These are phyloP conservation scores for Ptilonorhynchus violaceus DNA, from an alignment of 2,113 vertebrate genomes.

Conservation along the genomic window DNA sequence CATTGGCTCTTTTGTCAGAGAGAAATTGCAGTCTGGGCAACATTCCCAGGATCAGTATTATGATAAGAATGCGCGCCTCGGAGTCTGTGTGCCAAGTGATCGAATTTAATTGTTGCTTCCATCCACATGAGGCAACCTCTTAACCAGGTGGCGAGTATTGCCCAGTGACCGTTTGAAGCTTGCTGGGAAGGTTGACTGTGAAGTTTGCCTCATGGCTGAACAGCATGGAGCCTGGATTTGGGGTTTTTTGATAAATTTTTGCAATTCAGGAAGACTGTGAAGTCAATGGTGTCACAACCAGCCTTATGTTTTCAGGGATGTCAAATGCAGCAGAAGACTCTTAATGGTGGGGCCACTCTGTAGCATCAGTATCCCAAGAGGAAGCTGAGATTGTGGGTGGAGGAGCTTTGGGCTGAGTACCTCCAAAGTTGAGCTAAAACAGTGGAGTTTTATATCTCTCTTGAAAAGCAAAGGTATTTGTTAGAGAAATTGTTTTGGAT, in stretches of 20 bases:
- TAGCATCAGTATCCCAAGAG: not conserved
- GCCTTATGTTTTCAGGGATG: not conserved
- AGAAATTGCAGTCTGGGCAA: slow-evolving; percentile 30
- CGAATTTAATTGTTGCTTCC: not conserved
- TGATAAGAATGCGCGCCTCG: not conserved
- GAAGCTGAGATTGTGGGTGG: not conserved
- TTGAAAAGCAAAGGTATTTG: not conserved
- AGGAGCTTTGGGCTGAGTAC: not conserved
- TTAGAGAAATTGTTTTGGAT: not conserved
- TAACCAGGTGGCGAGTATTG: not conserved
- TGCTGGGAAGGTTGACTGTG: not conserved
- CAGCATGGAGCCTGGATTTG: not conserved
- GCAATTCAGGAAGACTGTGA: not conserved
- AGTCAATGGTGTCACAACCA: not conserved
- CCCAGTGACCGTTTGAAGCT: not conserved
- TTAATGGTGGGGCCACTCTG: not conserved
- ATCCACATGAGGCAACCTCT: not conserved
- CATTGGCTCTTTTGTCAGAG: not conserved
- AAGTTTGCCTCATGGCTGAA: not conserved
- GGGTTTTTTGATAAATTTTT: not conserved
- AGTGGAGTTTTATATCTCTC: not conserved
- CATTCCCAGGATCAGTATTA: slow-evolving; percentile 9
- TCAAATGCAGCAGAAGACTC: not conserved
- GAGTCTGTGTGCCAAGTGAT: not conserved
- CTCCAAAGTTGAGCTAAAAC: not conserved